Conservation (phyloP, 2,888 invertebrate species). For the Eilema caniola region DNA sequence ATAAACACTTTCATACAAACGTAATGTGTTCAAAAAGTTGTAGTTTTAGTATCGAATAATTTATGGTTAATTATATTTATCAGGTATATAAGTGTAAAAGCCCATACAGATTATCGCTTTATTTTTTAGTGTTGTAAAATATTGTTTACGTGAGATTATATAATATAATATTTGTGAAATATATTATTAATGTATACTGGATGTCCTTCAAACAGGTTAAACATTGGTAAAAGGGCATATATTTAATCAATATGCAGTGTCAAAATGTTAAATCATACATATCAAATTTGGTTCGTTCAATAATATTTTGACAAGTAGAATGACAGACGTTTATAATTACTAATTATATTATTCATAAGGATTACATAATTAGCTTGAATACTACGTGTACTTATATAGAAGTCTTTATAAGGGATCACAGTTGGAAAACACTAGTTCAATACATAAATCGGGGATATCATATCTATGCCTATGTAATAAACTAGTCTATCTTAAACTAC, state of each 20-base stretch:
- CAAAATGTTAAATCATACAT: not conserved
- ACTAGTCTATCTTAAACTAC: constrained; percentile 34
- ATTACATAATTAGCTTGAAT: constrained; percentile 57
- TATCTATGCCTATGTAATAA: constrained; percentile 45
- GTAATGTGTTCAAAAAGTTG: not conserved
- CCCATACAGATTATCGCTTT: not conserved
- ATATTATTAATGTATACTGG: not conserved
- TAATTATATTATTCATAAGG: constrained; percentile 57
- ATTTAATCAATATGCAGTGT: not conserved
- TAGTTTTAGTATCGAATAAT: not conserved
- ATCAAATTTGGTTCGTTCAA: constrained; percentile 23
- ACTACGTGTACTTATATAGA: constrained; percentile 78
- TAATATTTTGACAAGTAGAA: constrained; percentile 32
- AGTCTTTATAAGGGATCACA: constrained; percentile 87
- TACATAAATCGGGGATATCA: constrained; percentile 70
- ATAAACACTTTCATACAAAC: not conserved
- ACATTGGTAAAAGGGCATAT: not conserved
- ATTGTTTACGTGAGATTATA: not conserved
- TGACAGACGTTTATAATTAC: constrained; percentile 43
- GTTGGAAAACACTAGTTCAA: constrained; percentile 84
- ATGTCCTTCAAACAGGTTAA: not conserved
- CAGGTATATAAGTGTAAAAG: constrained; percentile 1
- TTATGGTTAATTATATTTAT: not conserved
- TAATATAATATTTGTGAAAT: not conserved
- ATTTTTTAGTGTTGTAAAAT: not conserved